Conservation (phyloP, 2,888 invertebrate species). For the Cylindroiulus punctatus region DNA sequence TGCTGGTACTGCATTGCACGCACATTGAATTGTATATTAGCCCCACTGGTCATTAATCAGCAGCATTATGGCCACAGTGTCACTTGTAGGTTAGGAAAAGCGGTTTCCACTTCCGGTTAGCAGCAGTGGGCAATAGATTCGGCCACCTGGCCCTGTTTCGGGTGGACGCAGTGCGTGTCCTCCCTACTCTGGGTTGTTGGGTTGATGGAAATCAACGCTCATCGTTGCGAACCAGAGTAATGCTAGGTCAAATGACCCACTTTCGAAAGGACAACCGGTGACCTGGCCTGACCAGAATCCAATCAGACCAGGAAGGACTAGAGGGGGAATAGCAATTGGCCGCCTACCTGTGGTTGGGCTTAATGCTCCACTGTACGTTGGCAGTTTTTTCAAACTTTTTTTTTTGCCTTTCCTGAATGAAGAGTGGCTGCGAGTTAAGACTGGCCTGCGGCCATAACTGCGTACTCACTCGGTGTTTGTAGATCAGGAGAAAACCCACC, state of each 20-base stretch:
- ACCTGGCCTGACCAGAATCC: conserved; percentile 54
- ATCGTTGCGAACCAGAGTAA: conserved; percentile 7
- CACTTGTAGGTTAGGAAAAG: not conserved
- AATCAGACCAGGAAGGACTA: conserved; percentile 27
- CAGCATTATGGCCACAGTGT: too few species aligned
- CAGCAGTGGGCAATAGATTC: not conserved
- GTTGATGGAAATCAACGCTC: not conserved
- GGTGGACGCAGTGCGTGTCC: not conserved
- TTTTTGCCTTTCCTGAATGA: not conserved
- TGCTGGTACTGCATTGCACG: too few species aligned
- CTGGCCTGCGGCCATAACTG: not conserved
- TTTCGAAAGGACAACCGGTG: conserved; percentile 50
- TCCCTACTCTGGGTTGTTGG: not conserved
- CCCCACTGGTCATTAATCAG: too few species aligned
- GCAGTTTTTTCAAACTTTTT: not conserved
- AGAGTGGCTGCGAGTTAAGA: conserved; percentile 9
- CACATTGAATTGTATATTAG: too few species aligned
- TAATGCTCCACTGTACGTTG: not conserved
- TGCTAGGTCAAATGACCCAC: conserved; percentile 21
- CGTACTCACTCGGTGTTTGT: conserved; percentile 10
- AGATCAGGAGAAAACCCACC: conserved; percentile 26
- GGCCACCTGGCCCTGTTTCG: not conserved
- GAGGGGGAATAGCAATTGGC: conserved; percentile 6
- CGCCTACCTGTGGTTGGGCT: conserved; percentile 25
- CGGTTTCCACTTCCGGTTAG: not conserved